phyloP scores from a whole-genome alignment of 2,797 vertebrate species.

The Neosalanx taihuensis region DNA sequence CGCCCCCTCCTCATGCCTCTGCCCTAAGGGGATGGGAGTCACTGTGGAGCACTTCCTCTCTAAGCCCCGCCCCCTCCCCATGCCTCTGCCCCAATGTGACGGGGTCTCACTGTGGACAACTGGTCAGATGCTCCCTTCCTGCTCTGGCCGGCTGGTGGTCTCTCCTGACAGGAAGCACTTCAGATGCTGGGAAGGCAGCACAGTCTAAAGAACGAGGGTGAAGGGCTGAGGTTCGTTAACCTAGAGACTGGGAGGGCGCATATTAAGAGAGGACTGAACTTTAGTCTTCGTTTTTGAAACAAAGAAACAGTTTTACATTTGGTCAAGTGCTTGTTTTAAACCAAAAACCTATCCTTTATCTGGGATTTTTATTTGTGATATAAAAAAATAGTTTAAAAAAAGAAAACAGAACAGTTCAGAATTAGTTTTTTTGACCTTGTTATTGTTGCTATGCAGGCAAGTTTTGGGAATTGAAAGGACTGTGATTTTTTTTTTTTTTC shows the following conservation, averaged over 20 bases:
- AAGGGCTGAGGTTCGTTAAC: not conserved
- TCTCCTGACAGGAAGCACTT: constrained; percentile 54
- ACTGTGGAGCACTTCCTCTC: constrained; percentile 59
- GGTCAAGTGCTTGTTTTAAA: constrained; percentile 76
- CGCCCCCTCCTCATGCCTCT: constrained; percentile 49
- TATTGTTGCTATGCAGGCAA: constrained; percentile 86
- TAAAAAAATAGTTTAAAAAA: not conserved
- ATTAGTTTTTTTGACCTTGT: constrained; percentile 59
- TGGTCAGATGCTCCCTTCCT: not conserved
- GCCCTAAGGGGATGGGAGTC: constrained; percentile 55
- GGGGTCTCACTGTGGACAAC: constrained; percentile 65
- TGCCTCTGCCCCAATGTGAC: constrained; percentile 49
- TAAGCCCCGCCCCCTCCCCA: constrained; percentile 28
- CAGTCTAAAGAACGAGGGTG: not conserved
- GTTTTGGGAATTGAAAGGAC: constrained; percentile 82
- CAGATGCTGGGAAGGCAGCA: not conserved
- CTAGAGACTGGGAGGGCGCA: constrained; percentile 40
- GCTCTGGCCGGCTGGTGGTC: constrained; percentile 53
- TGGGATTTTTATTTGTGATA: constrained; percentile 56
- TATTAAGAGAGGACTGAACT: constrained; percentile 64
- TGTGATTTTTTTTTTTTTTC: constrained; percentile 78
- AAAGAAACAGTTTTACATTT: constrained; percentile 64
- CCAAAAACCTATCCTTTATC: constrained; percentile 57
- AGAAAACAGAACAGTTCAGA: constrained; percentile 58
- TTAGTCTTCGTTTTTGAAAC: constrained; percentile 67